Conservation (phyloP, 2,113 vertebrate genomes). For the Kryptolebias marmoratus region DNA sequence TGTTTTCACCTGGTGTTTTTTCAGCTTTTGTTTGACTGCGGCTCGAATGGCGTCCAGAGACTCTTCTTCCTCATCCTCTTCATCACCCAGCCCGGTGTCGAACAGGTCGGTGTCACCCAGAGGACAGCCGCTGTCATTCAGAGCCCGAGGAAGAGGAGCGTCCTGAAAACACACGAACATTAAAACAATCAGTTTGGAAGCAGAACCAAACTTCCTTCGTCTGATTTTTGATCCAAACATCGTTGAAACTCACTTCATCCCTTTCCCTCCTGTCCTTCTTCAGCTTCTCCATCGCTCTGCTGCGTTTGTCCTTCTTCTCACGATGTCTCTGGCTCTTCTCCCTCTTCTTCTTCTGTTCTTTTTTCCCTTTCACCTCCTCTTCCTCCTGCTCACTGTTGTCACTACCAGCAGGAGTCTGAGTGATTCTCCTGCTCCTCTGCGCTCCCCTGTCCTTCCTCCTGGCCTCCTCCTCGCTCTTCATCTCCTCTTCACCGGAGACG, state of each 20-base stretch:
- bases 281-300: constrained; percentile 57
- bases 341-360: constrained; percentile 34
- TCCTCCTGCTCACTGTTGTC: constrained; percentile 57
- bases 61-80: constrained; percentile 83
- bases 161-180: constrained; percentile 43
- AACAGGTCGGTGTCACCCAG: constrained; percentile 91
- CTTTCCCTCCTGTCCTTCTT: constrained; percentile 60
- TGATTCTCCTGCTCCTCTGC: constrained; percentile 59
- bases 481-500: constrained; percentile 51
- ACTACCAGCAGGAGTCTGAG: constrained; percentile 63
- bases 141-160: constrained; percentile 20
- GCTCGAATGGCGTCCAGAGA: constrained; percentile 89
- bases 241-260: constrained; percentile 33
- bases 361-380: constrained; percentile 14
- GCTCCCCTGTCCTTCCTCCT: constrained; percentile 55
- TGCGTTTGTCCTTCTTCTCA: constrained; percentile 75
- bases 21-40: constrained; percentile 85
- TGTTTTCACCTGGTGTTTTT: constrained; percentile 82
- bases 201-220: too few relatives aligned
- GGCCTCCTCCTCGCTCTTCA: constrained; percentile 32
- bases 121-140: constrained; percentile 92
- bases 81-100: constrained; percentile 81
- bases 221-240: neutral
- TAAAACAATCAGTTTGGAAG: too few relatives aligned
- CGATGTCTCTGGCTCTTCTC: constrained; percentile 71